These are phyloP conservation scores for Lycaon pictus DNA, from an alignment of 2,113 vertebrate genomes.

Conservation along the genomic window DNA sequence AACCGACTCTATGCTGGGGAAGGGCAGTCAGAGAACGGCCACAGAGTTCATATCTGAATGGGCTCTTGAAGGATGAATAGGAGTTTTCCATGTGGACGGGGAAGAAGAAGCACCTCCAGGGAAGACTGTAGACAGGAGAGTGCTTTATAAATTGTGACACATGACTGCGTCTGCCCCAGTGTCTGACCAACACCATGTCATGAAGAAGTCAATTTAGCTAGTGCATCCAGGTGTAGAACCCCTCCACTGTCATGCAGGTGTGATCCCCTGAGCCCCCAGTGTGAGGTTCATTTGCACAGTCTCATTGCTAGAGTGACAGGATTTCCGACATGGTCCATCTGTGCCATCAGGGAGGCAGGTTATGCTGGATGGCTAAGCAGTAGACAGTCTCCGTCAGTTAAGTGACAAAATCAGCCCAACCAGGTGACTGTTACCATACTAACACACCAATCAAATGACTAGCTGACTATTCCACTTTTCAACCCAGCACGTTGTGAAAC, in stretches of 20 bases:
- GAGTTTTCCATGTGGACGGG: not conserved
- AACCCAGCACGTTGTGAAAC: not conserved
- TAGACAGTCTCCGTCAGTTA: slow-evolving; percentile 1
- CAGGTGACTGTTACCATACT: not conserved
- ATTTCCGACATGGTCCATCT: not conserved
- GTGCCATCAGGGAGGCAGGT: not conserved
- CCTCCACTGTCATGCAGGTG: not conserved
- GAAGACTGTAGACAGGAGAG: not conserved
- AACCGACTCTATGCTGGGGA: not conserved
- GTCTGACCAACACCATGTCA: not conserved
- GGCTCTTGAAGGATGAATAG: not conserved
- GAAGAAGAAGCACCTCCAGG: not conserved
- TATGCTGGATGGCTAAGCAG: not conserved
- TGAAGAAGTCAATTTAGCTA: not conserved
- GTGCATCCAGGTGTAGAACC: not conserved
- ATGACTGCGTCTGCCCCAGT: not conserved
- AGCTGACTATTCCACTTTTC: not conserved
- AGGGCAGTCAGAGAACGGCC: not conserved
- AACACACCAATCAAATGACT: slow-evolving; percentile 20
- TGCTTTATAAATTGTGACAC: not conserved
- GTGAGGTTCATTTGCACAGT: not conserved
- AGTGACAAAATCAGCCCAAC: not conserved
- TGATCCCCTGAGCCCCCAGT: not conserved
- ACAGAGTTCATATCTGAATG: not conserved
- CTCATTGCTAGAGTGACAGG: not conserved